A percentile compares a stretch with the other conserved stretches of the same genome.
Conservation (phyloP, 2,888 invertebrate species). For the Cheilosia scutellata region DNA sequence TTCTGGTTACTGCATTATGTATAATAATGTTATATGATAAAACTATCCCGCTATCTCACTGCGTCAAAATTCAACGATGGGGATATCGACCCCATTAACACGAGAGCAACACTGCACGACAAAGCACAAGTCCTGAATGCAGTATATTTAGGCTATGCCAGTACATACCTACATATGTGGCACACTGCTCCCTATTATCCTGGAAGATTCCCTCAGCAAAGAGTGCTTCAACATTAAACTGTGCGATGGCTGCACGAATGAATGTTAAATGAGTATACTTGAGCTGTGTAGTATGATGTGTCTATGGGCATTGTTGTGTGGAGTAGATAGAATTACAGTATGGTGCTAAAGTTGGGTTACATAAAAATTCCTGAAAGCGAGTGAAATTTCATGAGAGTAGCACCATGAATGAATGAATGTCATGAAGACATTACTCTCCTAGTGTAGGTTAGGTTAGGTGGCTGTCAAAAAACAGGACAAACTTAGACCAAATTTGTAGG, state of each 20-base stretch:
- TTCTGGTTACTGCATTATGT: constrained; percentile 24
- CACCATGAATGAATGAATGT: no score
- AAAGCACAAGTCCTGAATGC: constrained; percentile 10
- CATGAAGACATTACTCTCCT: no score
- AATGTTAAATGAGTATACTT: constrained; percentile 50
- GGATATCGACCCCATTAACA: constrained; percentile 48
- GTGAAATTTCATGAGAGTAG: no score
- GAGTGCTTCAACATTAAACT: constrained; percentile 42
- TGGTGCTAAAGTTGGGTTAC: constrained; percentile 4
- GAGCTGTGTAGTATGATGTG: constrained; percentile 4
- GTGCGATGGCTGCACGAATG: constrained; percentile 42
- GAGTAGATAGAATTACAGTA: constrained; percentile 27
- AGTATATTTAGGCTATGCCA: not conserved
- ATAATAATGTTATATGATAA: not conserved
- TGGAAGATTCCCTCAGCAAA: constrained; percentile 39
- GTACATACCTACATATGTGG: not conserved
- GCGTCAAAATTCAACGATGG: constrained; percentile 47
- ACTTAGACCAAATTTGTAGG: not conserved
- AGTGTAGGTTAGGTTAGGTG: no score
- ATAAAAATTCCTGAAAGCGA: no score
- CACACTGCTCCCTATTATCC: constrained; percentile 52
- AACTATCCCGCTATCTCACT: constrained; percentile 38
- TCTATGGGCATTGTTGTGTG: constrained; percentile 31
- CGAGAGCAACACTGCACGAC: constrained; percentile 16
- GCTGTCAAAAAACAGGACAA: not conserved